phyloP scores from a whole-genome alignment of 1,140 invertebrate genomes.

The Pachypsylla venusta region DNA sequence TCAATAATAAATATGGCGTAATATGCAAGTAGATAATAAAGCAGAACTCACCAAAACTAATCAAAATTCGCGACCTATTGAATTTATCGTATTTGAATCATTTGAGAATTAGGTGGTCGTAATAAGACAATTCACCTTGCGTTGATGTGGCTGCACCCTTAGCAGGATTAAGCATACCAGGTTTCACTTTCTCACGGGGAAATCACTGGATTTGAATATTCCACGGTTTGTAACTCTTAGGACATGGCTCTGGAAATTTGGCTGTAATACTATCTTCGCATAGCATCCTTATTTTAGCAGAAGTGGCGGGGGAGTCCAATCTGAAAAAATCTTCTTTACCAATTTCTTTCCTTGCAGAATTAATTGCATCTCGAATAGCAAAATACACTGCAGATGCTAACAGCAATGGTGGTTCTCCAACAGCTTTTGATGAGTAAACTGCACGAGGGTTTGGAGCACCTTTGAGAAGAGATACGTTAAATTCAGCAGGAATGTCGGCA shows the following conservation, averaged over 20 bases:
- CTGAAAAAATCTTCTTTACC: slow-evolving; percentile 45
- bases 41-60: too few relatives aligned
- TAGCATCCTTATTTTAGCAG: slow-evolving; percentile 75
- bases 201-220: slow-evolving; percentile 10
- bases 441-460: slow-evolving; percentile 73
- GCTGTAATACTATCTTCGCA: slow-evolving; percentile 66
- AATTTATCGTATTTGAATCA: too few relatives aligned
- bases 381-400: slow-evolving; percentile 73
- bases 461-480: slow-evolving; percentile 83
- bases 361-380: slow-evolving; percentile 71
- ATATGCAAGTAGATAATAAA: too few relatives aligned
- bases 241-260: slow-evolving; percentile 19
- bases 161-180: too few relatives aligned
- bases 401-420: slow-evolving; percentile 68
- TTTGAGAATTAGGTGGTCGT: too few relatives aligned
- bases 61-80: too few relatives aligned
- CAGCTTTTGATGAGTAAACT: slow-evolving; percentile 54
- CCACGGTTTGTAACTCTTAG: slow-evolving; percentile 18
- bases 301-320: slow-evolving; percentile 74
- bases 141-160: too few relatives aligned
- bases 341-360: slow-evolving; percentile 53
- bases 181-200: not conserved
- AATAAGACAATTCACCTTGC: too few relatives aligned
- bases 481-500: slow-evolving; percentile 74
- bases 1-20: too few relatives aligned